phyloP scores from a whole-genome alignment of 2,113 vertebrate species.

The Ammodytes marinus region DNA sequence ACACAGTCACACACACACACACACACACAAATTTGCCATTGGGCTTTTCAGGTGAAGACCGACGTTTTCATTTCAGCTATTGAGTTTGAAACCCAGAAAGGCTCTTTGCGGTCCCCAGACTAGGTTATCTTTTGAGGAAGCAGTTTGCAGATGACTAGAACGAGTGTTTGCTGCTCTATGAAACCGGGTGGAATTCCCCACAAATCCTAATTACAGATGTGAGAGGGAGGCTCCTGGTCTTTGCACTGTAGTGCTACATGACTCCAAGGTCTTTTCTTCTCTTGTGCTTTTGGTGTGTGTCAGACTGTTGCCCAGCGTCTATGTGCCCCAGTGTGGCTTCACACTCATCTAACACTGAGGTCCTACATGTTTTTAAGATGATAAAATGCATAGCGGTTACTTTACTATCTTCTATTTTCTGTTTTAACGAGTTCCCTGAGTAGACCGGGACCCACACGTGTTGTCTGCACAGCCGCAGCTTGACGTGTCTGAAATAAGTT shows the following conservation, averaged over 20 bases:
- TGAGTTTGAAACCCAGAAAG: constrained; percentile 43
- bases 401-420: no score
- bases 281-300: constrained; percentile 9
- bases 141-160: constrained; percentile 28
- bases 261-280: constrained; percentile 10
- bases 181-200: constrained; percentile 71
- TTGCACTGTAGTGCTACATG: constrained; percentile 20
- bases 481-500: neutral
- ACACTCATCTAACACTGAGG: neutral
- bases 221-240: constrained; percentile 59
- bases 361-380: neutral
- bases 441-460: neutral
- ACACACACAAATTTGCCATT: neutral
- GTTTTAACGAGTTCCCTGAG: no score
- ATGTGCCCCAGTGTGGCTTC: neutral
- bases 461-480: neutral
- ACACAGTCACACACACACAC: neutral
- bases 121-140: constrained; percentile 47
- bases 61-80: constrained; percentile 28
- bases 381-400: no score
- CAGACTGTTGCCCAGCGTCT: constrained; percentile 6
- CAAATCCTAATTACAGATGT: constrained; percentile 72
- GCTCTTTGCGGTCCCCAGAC: constrained; percentile 29
- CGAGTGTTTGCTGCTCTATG: constrained; percentile 34
- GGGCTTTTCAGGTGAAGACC: neutral